Base-by-base conservation (phyloP, 2,113 vertebrate species). In the Lates calcarifer region DNA sequence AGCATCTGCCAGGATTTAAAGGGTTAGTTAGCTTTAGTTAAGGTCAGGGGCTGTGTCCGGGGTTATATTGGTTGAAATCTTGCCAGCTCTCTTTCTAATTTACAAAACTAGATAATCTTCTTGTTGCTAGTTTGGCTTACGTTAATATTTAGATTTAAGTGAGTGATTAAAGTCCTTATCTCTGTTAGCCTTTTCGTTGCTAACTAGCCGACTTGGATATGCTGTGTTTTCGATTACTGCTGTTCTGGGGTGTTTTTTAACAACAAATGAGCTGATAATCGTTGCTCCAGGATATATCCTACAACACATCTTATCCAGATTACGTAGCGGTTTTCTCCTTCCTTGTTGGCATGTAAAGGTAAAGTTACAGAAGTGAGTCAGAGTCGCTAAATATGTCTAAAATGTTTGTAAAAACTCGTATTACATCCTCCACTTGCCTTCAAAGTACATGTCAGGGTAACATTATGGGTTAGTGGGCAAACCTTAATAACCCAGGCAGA, bases 151-250 rank as follows among this genome's bases (percentile, higher is more conserved):
- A 14, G 1, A 17, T 47, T 37, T 41, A 13, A 15, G 2, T 8
- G 13, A 29, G 2, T 0, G 7, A 13, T 73, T 29, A 2, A 55
- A 72, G 17, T 1, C 8, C 11, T 13, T 69, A 31, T 64, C 41
- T 29, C 4, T 17, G 49, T 49, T 80, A 65, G 56, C 85, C 2
- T 17, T n/a, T 53, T 60, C 72, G 86, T n/a, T 28, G 58, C 51
- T 74, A 29, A 22, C 39, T 37, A 60, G 60, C 65, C 17, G 35
- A 62, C 13, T 33, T 56, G 41, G 31, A 63, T 57, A 28, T 33
- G 20, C 56, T 29, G 39, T n/a, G 26, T 56, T 53, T 51, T 41
- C 14, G 13, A n/a, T n/a, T n/a, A n/a, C n/a, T n/a, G n/a, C n/a
- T 37, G 20, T 37, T 28, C 60, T 51, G 17, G 5, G 10, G 31